phyloP scores from a whole-genome alignment of 2,888 invertebrate species.

The Tipula confusa region DNA sequence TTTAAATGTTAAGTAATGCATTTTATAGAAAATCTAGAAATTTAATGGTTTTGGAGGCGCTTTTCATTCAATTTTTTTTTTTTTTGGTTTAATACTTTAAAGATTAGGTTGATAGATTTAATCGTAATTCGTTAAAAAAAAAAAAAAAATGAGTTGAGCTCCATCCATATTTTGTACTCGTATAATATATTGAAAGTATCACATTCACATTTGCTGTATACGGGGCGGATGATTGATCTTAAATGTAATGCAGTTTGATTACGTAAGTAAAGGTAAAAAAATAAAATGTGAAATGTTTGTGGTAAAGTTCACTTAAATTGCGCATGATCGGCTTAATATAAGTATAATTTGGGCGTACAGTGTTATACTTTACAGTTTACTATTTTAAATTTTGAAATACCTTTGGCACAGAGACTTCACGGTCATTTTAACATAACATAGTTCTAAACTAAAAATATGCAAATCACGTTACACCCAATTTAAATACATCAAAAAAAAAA shows the following conservation, averaged over 20 bases:
- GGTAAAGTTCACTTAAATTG: neutral
- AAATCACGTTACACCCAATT: neutral
- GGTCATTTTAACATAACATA: too few species aligned
- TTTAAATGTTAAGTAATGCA: neutral
- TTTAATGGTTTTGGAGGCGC: constrained; percentile 20
- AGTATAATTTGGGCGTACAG: too few species aligned
- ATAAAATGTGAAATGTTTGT: neutral
- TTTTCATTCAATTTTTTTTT: neutral
- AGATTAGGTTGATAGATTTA: constrained; percentile 20
- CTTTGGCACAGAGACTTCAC: too few species aligned
- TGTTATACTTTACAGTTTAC: too few species aligned
- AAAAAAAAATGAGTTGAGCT: neutral
- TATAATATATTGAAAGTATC: neutral
- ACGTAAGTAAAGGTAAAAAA: neutral
- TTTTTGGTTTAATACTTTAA: neutral
- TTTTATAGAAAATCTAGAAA: neutral
- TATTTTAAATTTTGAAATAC: too few species aligned
- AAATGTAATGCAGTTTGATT: neutral
- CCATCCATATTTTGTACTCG: neutral
- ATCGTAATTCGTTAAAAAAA: constrained; percentile 13
- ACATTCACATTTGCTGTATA: neutral
- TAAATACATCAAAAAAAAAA: neutral
- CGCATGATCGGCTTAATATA: too few species aligned
- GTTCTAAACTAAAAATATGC: neutral
- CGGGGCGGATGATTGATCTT: neutral